These are phyloP conservation scores for Notolepis coatsorum DNA, from an alignment of 2,797 vertebrate genomes.

Conservation along the genomic window DNA sequence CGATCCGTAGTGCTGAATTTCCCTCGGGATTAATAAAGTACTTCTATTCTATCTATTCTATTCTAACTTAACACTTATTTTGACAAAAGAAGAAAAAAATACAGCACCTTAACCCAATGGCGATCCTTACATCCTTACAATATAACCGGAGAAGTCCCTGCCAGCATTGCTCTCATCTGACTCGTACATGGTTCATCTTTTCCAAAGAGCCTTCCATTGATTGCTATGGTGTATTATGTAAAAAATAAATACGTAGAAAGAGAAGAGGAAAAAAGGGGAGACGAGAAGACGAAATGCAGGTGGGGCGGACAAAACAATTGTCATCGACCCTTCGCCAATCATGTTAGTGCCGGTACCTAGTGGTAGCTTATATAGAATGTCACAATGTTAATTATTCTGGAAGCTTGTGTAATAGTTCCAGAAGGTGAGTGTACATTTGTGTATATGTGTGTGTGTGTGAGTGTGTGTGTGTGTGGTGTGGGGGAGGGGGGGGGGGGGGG, in stretches of 20 bases:
- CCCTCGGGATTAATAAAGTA: too few species aligned
- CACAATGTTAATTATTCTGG: conserved; percentile 25
- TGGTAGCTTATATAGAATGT: conserved; percentile 1
- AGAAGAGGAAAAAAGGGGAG: background rate
- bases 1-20: too few species aligned
- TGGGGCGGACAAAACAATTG: conserved; percentile 24
- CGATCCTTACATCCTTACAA: conserved; percentile 31
- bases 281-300: background rate
- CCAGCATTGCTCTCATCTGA: conserved; percentile 44
- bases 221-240: conserved; percentile 17
- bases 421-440: background rate
- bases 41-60: too few species aligned
- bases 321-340: conserved; percentile 8
- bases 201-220: conserved; percentile 30
- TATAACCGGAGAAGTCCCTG: conserved; percentile 37
- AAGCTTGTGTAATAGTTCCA: too few species aligned
- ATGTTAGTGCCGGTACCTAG: conserved; percentile 12
- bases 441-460: background rate
- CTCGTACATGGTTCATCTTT: conserved; percentile 40
- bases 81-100: too few species aligned
- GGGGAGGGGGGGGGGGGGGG: too few species aligned
- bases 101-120: conserved; percentile 58
- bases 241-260: background rate
- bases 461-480: conserved; percentile 7
- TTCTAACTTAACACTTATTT: too few species aligned